Evolutionary conservation across 2,888 invertebrate genomes (phyloP), one percentile per base, ranked within the genome.

Genomic region (Mesoligia furuncula): DNA sequence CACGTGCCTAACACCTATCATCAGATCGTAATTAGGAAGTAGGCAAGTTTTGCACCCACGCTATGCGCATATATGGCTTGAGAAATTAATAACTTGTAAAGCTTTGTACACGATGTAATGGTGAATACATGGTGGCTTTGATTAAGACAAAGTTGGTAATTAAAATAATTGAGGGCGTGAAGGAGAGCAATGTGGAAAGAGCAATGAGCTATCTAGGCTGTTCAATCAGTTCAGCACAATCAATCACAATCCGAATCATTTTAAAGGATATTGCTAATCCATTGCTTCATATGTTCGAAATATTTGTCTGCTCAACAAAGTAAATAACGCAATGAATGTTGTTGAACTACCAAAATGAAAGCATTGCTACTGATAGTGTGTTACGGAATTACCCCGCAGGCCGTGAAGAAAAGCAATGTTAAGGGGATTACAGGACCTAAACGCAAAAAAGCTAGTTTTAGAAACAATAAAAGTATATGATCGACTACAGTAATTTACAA

Each of bases 11-110:
- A 90, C 89, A 90, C 90, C 91, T 88, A 90, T 89, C 88, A 90
- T 89, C 88, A 88, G 90, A 90, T 91, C 88, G 92, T 93, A 93
- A 95, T 95, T 95, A 95, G 95, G 94, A 94, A 95, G 94, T 93
- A 91, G 88, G 89, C 87, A 89, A 75, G 85, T 68, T 68, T 48
- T 72, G 39, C 89, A 89, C 96, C 95, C 91, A 95, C 96, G 93
- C 93, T 69, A 66, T 51, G 73, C 57, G 88, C 91, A 87, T 89
- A 91, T 93, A 95, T 90, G 93, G 93, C 81, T 86, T 90, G 93
- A 91, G 94, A 95, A 95, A 95, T 95, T 95, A 95, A 94, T 95
- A 95, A 93, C 90, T 90, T 89, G 91, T 91, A 87, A 90, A 88
- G 90, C 68, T 62, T 79, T 39, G 42, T 73, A 45, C 81, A 83